Percentiles rank a stretch among this genome's conserved stretches.
Conservation (phyloP, 2,113 vertebrate genomes). For the Pelobates fuscus region DNA sequence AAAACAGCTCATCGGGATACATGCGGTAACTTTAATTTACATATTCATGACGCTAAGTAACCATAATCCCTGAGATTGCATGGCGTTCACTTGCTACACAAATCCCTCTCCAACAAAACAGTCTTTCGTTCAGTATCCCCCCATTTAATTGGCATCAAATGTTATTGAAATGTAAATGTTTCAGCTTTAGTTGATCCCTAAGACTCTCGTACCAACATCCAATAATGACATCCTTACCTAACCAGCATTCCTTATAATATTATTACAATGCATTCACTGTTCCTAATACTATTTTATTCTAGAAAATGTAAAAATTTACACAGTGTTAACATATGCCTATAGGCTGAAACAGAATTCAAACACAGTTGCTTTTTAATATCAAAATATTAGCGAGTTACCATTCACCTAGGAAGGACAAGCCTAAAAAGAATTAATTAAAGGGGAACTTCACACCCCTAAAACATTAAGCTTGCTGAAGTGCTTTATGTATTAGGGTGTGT, state of each 20-base stretch:
- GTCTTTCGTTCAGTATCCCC: constrained; percentile 20
- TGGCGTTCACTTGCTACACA: constrained; percentile 29
- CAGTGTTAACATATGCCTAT: too few species aligned
- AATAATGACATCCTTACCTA: neutral
- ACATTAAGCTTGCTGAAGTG: too few species aligned
- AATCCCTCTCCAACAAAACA: constrained; percentile 38
- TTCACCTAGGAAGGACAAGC: too few species aligned
- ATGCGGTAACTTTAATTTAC: constrained; percentile 26
- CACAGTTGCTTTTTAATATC: too few species aligned
- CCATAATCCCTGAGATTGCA: constrained; percentile 30
- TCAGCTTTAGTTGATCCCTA: constrained; percentile 1
- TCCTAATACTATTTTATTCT: too few species aligned
- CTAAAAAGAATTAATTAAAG: too few species aligned
- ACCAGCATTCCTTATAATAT: neutral
- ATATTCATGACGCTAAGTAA: constrained; percentile 42
- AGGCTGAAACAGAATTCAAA: too few species aligned
- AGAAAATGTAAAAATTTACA: too few species aligned
- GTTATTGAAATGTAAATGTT: constrained; percentile 25
- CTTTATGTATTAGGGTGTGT: too few species aligned
- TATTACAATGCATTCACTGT: too few species aligned
- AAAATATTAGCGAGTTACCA: too few species aligned
- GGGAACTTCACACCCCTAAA: too few species aligned
- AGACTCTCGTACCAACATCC: constrained; percentile 12
- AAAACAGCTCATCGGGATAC: constrained; percentile 23
- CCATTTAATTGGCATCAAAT: constrained; percentile 45